Percentiles rank a stretch among this genome's conserved stretches.
Conservation (phyloP, 2,797 vertebrate genomes). For the Hirundo rustica region DNA sequence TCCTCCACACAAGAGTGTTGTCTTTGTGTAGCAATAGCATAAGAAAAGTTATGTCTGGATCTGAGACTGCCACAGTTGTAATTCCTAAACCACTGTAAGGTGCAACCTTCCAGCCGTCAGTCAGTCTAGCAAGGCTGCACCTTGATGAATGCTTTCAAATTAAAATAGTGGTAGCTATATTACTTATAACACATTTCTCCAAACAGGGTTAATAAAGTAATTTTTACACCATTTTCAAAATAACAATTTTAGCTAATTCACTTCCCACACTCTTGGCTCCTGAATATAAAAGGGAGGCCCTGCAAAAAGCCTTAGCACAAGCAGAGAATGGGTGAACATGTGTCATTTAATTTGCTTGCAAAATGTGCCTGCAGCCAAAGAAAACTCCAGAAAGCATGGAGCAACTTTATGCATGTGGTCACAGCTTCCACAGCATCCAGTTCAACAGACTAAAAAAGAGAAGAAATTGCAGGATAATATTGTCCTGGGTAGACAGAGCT, state of each 20-base stretch:
- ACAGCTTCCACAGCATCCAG: background rate
- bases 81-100: background rate
- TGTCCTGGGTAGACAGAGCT: background rate
- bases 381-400: background rate
- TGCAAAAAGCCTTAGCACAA: background rate
- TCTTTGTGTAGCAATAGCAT: background rate
- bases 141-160: background rate
- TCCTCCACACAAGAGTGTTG: background rate
- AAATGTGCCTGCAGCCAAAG: background rate
- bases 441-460: background rate
- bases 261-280: background rate
- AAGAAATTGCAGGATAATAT: background rate
- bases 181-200: background rate
- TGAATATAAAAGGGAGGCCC: background rate
- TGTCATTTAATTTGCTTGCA: background rate
- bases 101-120: background rate
- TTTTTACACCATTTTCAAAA: background rate
- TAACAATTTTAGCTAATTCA: background rate
- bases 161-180: background rate
- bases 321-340: background rate
- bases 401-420: fast-evolving
- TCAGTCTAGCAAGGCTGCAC: background rate
- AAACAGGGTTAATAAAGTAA: background rate
- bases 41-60: background rate
- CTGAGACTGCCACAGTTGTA: background rate